Conservation (phyloP, 2,113 vertebrate species). For the Castor canadensis region DNA sequence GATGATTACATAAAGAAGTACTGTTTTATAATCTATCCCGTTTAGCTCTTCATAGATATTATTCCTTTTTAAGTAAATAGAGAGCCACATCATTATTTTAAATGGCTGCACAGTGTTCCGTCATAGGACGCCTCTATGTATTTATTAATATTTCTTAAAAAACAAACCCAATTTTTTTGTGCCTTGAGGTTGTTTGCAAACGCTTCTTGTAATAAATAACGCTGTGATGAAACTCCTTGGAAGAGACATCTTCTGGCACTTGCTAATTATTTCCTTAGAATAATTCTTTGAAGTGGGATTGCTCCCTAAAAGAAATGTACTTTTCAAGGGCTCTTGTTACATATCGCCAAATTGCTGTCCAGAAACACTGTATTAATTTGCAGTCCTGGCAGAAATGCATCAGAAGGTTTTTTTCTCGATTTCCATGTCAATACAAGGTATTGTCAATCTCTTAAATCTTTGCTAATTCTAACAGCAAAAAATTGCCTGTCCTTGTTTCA, state of each 20-base stretch:
- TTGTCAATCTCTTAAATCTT: slow-evolving; percentile 68
- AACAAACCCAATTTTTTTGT: background rate
- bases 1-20: background rate
- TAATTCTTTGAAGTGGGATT: slow-evolving; percentile 67
- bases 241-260: slow-evolving; percentile 59
- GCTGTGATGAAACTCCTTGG: background rate
- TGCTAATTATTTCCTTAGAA: slow-evolving; percentile 73
- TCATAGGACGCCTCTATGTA: background rate
- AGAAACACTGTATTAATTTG: slow-evolving; percentile 63
- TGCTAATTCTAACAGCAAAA: slow-evolving; percentile 65
- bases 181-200: slow-evolving; percentile 12
- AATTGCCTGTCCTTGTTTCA: slow-evolving; percentile 34
- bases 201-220: slow-evolving; percentile 16
- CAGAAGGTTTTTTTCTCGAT: slow-evolving; percentile 54
- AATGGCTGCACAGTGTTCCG: slow-evolving; percentile 35
- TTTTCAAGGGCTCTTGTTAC: slow-evolving; percentile 71
- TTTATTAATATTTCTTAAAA: slow-evolving; percentile 34
- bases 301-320: slow-evolving; percentile 57
- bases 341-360: slow-evolving; percentile 60
- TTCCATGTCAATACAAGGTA: slow-evolving; percentile 28
- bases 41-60: background rate
- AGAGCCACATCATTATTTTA: slow-evolving; percentile 15
- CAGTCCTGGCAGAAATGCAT: slow-evolving; percentile 6
- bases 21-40: background rate
- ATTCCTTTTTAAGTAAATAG: background rate